Conservation (phyloP, 1,140 invertebrate genomes). For the Formica selysi region DNA sequence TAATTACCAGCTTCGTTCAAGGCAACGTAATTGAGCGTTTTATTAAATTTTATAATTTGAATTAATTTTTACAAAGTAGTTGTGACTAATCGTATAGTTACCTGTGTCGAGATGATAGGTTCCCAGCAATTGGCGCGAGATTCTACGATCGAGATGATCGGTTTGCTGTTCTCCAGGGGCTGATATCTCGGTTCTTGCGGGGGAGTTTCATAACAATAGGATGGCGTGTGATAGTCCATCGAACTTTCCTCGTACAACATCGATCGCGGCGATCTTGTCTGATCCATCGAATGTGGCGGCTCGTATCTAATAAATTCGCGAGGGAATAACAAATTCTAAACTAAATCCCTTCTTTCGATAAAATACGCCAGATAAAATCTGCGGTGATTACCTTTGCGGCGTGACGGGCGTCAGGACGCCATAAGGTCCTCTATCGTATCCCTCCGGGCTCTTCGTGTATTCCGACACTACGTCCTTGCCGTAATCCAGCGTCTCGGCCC, state of each 20-base stretch:
- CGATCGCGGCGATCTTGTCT: conserved; percentile 76
- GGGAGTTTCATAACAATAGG: conserved; percentile 83
- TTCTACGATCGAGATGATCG: conserved; percentile 71
- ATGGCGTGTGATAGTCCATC: conserved; percentile 80
- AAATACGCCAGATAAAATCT: not conserved
- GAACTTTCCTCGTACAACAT: conserved; percentile 83
- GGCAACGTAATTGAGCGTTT: too few species aligned
- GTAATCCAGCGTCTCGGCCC: conserved; percentile 71
- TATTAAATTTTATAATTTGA: not conserved
- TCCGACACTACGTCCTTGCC: conserved; percentile 68
- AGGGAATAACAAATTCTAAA: not conserved
- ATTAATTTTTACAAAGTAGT: not conserved
- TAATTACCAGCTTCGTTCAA: too few species aligned
- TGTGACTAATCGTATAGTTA: conserved; percentile 45
- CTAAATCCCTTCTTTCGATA: conserved; percentile 5
- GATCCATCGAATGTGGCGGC: conserved; percentile 75
- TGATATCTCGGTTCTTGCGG: conserved; percentile 82
- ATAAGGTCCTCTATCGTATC: conserved; percentile 80
- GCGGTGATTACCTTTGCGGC: conserved; percentile 80
- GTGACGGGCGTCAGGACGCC: conserved; percentile 80
- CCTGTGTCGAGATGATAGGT: conserved; percentile 77
- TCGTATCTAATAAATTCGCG: conserved; percentile 75
- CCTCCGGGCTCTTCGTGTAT: conserved; percentile 79
- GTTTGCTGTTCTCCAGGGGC: conserved; percentile 73
- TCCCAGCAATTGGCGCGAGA: conserved; percentile 80